Evolutionary conservation across 2,888 invertebrate genomes (phyloP).

Genomic region (Eurytoma californica): DNA sequence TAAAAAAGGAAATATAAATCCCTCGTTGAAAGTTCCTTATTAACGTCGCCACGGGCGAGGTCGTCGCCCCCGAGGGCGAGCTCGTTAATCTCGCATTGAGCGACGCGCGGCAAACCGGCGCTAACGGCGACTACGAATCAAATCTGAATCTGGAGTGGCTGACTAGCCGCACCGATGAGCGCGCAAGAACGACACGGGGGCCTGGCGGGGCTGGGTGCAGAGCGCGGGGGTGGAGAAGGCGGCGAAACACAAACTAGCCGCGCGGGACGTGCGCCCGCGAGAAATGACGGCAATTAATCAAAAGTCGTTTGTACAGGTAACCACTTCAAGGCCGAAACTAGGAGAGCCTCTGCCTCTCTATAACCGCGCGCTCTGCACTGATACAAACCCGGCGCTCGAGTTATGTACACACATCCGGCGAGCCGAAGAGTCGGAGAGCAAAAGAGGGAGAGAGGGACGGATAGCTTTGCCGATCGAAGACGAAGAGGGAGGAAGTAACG

Average conservation of each 20-base stretch:
- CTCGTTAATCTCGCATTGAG: conserved; percentile 31
- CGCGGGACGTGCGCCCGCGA: neutral
- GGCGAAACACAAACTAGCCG: neutral
- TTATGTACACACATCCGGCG: neutral
- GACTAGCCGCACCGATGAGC: neutral
- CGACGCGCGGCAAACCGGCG: neutral
- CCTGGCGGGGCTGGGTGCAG: neutral
- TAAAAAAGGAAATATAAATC: too few species aligned
- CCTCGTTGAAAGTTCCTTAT: too few species aligned
- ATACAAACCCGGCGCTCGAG: neutral
- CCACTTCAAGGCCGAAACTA: conserved; percentile 15
- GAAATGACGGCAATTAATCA: conserved; percentile 50
- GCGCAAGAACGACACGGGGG: too few species aligned
- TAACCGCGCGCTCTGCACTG: neutral
- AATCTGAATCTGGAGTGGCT: too few species aligned
- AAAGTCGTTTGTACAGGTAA: conserved; percentile 45
- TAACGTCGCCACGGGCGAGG: too few species aligned
- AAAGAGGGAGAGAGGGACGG: neutral
- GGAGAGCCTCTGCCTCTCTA: neutral
- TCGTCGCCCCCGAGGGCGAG: neutral
- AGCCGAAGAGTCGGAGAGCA: neutral
- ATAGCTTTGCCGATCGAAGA: neutral
- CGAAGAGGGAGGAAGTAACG: too few species aligned
- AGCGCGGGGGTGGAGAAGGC: neutral
- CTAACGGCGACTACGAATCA: neutral